These are phyloP conservation scores for Hemitrygon akajei DNA, from an alignment of 2,797 vertebrate species.

Conservation along the genomic window DNA sequence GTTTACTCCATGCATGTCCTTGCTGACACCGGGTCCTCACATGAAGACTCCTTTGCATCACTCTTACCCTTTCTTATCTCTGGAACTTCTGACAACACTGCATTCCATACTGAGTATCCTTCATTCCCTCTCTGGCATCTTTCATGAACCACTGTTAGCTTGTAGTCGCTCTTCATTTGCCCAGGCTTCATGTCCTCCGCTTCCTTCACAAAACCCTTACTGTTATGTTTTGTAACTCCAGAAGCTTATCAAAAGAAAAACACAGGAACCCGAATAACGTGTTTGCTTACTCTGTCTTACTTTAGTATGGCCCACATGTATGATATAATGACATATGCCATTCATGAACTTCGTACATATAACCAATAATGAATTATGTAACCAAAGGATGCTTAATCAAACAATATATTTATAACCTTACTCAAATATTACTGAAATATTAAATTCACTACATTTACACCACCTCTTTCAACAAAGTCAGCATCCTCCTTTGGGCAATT, in stretches of 20 bases:
- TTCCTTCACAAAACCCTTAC: neutral
- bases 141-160: neutral
- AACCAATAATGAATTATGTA: too few relatives aligned
- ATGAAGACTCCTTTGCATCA: neutral
- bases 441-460: neutral
- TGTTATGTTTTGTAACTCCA: too few relatives aligned
- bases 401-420: too few relatives aligned
- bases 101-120: neutral
- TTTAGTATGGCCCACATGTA: too few relatives aligned
- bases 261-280: too few relatives aligned
- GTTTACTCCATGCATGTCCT: neutral
- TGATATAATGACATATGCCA: too few relatives aligned
- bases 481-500: neutral
- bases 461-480: neutral
- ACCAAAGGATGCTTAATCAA: too few relatives aligned
- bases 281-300: too few relatives aligned
- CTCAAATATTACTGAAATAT: too few relatives aligned
- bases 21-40: neutral
- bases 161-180: neutral
- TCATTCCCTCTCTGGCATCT: neutral
- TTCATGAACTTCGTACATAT: too few relatives aligned
- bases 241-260: too few relatives aligned
- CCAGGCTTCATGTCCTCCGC: neutral
- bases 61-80: neutral
- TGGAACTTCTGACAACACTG: neutral